A percentile compares a stretch with the other conserved stretches of the same genome.
phyloP scores from a whole-genome alignment of 2,888 invertebrate species.

The Seira ritae region DNA sequence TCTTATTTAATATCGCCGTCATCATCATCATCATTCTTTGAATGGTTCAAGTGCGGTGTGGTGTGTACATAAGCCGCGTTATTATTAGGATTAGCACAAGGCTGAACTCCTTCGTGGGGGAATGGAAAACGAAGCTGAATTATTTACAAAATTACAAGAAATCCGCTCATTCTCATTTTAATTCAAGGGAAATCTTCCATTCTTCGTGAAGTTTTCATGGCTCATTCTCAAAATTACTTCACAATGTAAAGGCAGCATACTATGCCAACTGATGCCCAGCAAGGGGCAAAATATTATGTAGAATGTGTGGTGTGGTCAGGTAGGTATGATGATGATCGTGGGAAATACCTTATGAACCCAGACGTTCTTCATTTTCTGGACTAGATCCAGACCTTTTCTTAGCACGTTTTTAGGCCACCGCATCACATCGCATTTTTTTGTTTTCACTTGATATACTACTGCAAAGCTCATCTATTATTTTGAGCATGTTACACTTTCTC shows the following conservation, averaged over 20 bases:
- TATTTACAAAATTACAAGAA: neutral
- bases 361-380: too few species aligned
- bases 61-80: conserved; percentile 1
- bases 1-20: neutral
- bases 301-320: too few species aligned
- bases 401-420: neutral
- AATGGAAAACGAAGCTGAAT: neutral
- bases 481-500: conserved; percentile 52
- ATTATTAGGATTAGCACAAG: neutral
- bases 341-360: too few species aligned
- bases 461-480: conserved; percentile 60
- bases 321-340: too few species aligned
- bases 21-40: neutral
- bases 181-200: neutral
- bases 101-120: neutral
- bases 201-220: neutral
- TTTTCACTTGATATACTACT: conserved; percentile 22
- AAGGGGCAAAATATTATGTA: neutral
- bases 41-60: neutral
- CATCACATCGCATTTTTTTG: neutral
- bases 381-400: neutral
- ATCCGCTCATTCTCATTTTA: conserved; percentile 3
- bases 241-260: too few species aligned
- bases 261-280: neutral
- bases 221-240: neutral